Percentiles rank a stretch among this genome's conserved stretches.
phyloP scores from a whole-genome alignment of 2,888 invertebrate genomes.

The Pollenia amentaria region DNA sequence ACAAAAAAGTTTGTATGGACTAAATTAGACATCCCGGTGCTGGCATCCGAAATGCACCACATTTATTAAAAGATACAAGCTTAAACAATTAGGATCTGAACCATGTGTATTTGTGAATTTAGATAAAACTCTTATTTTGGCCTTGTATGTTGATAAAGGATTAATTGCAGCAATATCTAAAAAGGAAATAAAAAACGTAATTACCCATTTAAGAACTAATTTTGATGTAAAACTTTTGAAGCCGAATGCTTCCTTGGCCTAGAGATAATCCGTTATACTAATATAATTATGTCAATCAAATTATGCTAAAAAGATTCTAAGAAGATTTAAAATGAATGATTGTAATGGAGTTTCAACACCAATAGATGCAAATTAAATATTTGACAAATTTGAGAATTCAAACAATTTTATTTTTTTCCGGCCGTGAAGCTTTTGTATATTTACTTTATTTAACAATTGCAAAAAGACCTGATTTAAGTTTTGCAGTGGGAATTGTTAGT shows the following conservation, averaged over 20 bases:
- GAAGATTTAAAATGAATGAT: slow-evolving; percentile 49
- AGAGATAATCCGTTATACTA: not conserved
- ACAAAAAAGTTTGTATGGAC: not conserved
- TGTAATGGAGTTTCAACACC: slow-evolving; percentile 56
- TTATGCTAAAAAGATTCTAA: too few relatives aligned
- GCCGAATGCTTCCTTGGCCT: not conserved
- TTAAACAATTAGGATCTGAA: not conserved
- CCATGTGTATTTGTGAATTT: not conserved
- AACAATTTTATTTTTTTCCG: not conserved
- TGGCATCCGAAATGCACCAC: not conserved
- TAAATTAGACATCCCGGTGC: not conserved
- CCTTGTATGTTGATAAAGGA: not conserved
- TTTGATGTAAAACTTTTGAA: not conserved
- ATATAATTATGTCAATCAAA: too few relatives aligned
- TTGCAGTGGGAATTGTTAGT: slow-evolving; percentile 36
- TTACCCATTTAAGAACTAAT: not conserved
- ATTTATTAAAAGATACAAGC: slow-evolving; percentile 9
- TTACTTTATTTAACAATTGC: slow-evolving; percentile 33
- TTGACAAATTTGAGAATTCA: slow-evolving; percentile 8
- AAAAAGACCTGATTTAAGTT: slow-evolving; percentile 32
- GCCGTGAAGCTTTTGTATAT: slow-evolving; percentile 43
- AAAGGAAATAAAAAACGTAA: not conserved
- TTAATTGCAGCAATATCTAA: not conserved
- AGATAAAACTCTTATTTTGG: not conserved
- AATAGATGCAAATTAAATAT: slow-evolving; percentile 27